Percentiles rank a stretch among this genome's conserved stretches.
Conservation (phyloP, 1,140 invertebrate genomes). For the Neelides sp. region DNA sequence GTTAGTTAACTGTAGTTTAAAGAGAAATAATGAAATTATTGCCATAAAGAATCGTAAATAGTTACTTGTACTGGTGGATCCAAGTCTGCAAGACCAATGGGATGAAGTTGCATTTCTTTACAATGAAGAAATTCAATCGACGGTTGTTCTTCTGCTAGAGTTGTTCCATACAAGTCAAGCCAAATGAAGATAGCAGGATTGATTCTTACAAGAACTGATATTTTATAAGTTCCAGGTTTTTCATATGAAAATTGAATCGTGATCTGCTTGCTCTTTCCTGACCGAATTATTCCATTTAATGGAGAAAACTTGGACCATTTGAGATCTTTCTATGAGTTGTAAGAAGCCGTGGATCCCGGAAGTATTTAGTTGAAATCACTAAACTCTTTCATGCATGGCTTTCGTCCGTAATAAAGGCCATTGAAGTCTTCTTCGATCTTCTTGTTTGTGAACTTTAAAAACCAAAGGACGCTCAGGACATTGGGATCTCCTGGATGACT, state of each 20-base stretch:
- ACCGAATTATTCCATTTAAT: background rate
- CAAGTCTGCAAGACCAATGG: background rate
- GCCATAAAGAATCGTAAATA: background rate
- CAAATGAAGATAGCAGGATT: slow-evolving; percentile 9
- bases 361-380: background rate
- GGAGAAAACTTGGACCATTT: slow-evolving; percentile 2
- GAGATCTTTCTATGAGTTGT: background rate
- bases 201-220: slow-evolving; percentile 1
- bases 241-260: background rate
- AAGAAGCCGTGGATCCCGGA: background rate
- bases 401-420: background rate
- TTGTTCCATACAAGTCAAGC: slow-evolving; percentile 1
- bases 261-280: background rate
- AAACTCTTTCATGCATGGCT: background rate
- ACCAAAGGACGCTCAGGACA: background rate
- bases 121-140: slow-evolving; percentile 1
- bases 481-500: background rate
- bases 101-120: background rate
- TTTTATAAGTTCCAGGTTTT: background rate
- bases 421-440: background rate
- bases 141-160: background rate
- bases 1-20: background rate
- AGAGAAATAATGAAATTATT: background rate
- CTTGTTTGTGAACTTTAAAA: slow-evolving; percentile 1
- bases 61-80: slow-evolving; percentile 6